Conservation (phyloP, 2,797 vertebrate genomes). For the Alauda arvensis region DNA sequence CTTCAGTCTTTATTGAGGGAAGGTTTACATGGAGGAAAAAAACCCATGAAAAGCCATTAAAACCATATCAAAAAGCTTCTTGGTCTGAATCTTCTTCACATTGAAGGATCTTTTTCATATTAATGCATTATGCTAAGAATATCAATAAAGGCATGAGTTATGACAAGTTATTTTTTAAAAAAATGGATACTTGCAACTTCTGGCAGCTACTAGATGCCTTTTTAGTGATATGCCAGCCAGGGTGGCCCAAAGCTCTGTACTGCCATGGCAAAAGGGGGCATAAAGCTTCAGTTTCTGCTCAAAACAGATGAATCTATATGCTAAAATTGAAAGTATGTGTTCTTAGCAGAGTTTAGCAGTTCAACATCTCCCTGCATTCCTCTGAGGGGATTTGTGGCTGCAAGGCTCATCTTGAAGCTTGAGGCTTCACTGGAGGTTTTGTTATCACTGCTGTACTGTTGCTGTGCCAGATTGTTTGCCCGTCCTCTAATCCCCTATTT, state of each 20-base stretch:
- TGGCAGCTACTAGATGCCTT: not conserved
- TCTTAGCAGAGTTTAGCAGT: not conserved
- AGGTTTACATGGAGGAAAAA: not conserved
- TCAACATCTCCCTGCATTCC: not conserved
- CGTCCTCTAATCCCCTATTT: not conserved
- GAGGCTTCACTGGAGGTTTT: not conserved
- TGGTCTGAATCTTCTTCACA: not conserved
- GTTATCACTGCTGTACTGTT: not conserved
- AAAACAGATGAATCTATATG: fast-evolving
- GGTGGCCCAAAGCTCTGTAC: not conserved
- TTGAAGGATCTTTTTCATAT: not conserved
- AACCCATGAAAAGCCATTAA: not conserved
- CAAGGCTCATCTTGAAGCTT: not conserved
- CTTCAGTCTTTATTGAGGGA: not conserved
- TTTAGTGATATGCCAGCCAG: not conserved
- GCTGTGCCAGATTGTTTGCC: not conserved
- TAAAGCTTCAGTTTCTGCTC: not conserved
- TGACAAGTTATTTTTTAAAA: not conserved
- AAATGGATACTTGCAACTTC: not conserved
- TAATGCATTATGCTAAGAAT: not conserved
- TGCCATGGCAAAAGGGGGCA: not conserved
- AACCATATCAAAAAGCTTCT: not conserved
- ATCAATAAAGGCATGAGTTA: not conserved
- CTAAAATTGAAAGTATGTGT: not conserved
- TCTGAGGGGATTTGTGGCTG: not conserved